Base-by-base conservation (phyloP, 2,888 invertebrate species). In the Pristionchus exspectatus region DNA sequence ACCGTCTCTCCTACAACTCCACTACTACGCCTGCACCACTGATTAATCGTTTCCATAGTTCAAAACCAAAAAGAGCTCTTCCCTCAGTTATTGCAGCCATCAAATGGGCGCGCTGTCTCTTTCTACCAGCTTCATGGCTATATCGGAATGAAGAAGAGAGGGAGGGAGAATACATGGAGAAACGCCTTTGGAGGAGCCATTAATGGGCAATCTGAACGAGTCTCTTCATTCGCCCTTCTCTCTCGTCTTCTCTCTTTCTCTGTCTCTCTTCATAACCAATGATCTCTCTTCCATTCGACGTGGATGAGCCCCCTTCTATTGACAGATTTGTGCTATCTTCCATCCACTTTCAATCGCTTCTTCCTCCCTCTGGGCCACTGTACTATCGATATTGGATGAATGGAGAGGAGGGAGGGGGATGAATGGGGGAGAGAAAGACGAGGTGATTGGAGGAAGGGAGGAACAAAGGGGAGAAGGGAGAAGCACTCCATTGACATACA, bases 371-470 rank as follows among this genome's bases (percentile, higher is more conserved):
- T 27, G 33, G 27, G 84, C 56, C 56, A 54, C 56, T 84, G 54
- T 84, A 56, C 56, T 56, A 84, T 59, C 54, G 84, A 84, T 54
- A 84, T 56, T 30, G 30, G 84, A 84, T 84, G 84, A 84, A 59
- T 56, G 84, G 56, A 84, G 30, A 56, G 84, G n/a, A 38, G 38
- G 10, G 74, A 30, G n/a, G 66, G 33, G 54, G 81, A 81, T 54
- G 54, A 81, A 44, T 54, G 50, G 81, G 81, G 50, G 81, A 24
- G 81, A 50, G 81, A 24, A 81, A 44, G 50, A 54, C 30, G 81
- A 54, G n/a, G 81, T 50, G 54, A 54, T 54, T 50, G 44, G 81
- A 44, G 44, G 44, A 50, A 77, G 50, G 50, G 24, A 50, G 81
- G 50, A 27, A 81, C 44, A 81, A 81, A 50, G 38, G 66, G 30